Evolutionary conservation across 2,888 invertebrate genomes (phyloP), one percentile per base, ranked within the genome.

Genomic region (Malacosoma neustria): DNA sequence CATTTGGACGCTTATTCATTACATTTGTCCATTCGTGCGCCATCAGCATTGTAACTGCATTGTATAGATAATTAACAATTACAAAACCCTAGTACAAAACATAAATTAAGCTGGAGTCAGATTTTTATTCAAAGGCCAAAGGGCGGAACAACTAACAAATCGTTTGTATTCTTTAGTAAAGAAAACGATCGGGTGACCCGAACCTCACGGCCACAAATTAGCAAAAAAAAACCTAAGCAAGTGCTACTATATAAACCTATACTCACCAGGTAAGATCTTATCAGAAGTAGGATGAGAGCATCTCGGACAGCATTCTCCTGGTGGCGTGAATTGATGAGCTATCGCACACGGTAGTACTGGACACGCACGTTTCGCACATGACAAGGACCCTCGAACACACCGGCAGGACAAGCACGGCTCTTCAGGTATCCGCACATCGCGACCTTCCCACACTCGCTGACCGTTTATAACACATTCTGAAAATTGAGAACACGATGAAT

Each of bases 401-500:
- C 91, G 90, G 59, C 96, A 96, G 38, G 93, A 93, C 43, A 96
- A 81, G 61, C 96, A 96, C 2, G 95, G 94, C 75, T 96, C 96
- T 63, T 94, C 94, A 31, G 92, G 90, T 32, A 92, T 89, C 32
- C 92, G 91, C 32, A 95, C 94, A 44, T 93, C 93, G 38, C 93
- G 89, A 13, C 94, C 94, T 53, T 94, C 92, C 48, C 91, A 89
- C 14, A 95, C 93, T 30, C 89, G 89, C 72, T 94, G 93, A 0
- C 95, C 95, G 62, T 96, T 94, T 56, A 96, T 91, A 54, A 88
- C 88, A 66, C 95, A 95, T 48, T 93, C 94, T 93, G 82, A 5
- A 87, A 85, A n/a, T n/a, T n/a, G n/a, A n/a, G n/a, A n/a, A n/a
- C n/a, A n/a, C n/a, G n/a, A n/a, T n/a, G n/a, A n/a, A n/a, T n/a